Evolutionary conservation across 2,888 invertebrate species (phyloP), one percentile per base, ranked within the genome.

Genomic region (Oligia fasciuncula): DNA sequence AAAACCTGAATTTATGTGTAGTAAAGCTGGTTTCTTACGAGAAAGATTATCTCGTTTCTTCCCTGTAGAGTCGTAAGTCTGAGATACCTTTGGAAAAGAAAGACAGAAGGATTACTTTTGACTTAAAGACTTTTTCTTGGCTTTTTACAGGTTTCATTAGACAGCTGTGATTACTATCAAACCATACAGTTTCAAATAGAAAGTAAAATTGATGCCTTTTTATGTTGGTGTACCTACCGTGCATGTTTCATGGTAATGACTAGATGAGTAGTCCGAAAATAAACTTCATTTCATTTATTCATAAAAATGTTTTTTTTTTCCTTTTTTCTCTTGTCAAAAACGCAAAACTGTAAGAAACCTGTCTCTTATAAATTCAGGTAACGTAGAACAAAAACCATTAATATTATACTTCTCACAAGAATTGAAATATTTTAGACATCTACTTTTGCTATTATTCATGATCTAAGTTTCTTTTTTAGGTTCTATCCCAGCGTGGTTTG

Each of bases 21-120:
- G 35, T 49, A 68, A 76, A 67, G 9, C 35, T 68, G 63, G 67
- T 68, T 65, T 72, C 40, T 46, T 60, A 72, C 46, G 46, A 73
- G 69, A 70, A 85, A 75, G 70, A 76, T 81, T 68, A 85, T 71
- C 51, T 65, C 49, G 60, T 63, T 51, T 49, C 70, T 40, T 76
- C 85, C 66, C 63, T 23, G 23, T 75, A 19, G 85, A 76, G 83
- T 46, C 40, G 51, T 80, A 60, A 73, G 68, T 60, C 72, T 72
- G 51, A 46, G 63, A 63, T 60, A 84, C n/a, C 35, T 84, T 70
- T 70, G 14, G 9, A 51, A 23, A 23, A 43, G 2, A 29, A 65
- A 60, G 40, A 14, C 19, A 68, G 62, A 68, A 57, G 54, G 29
- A 43, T 63, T 68, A 62, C 60, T 60, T 79, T 65, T 74, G 57